A percentile compares a stretch with the other conserved stretches of the same genome.
Conservation (phyloP, 2,797 vertebrate genomes). For the Carapus acus region DNA sequence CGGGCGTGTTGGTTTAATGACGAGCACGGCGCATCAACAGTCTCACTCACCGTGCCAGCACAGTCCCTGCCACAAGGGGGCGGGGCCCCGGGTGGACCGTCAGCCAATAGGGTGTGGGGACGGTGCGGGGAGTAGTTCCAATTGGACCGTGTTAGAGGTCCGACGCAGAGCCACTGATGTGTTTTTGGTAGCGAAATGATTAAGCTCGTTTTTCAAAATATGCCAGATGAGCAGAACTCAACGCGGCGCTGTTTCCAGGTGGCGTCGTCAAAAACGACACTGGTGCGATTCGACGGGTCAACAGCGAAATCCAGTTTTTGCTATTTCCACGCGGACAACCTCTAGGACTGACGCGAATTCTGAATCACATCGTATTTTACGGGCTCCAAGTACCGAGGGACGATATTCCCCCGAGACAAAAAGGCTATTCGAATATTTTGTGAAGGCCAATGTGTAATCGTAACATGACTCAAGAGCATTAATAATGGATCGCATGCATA, state of each 20-base stretch:
- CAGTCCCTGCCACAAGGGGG: constrained; percentile 59
- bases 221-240: too few species aligned
- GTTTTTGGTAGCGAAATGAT: background rate
- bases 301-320: too few species aligned
- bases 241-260: too few species aligned
- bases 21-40: too few species aligned
- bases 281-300: too few species aligned
- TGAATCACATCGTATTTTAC: constrained; percentile 1
- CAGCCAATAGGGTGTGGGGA: constrained; percentile 56
- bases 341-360: background rate
- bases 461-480: constrained; percentile 73
- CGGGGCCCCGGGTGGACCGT: constrained; percentile 42
- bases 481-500: constrained; percentile 77
- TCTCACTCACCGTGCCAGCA: constrained; percentile 32
- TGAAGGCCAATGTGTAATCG: constrained; percentile 56
- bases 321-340: too few species aligned
- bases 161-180: constrained; percentile 30
- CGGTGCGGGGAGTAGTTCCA: constrained; percentile 31
- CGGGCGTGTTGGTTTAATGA: too few species aligned
- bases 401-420: constrained; percentile 26
- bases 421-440: constrained; percentile 46
- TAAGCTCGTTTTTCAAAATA: constrained; percentile 4
- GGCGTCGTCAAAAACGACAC: too few species aligned
- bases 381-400: constrained; percentile 14
- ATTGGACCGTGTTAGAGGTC: constrained; percentile 46